Evolutionary conservation across 1,140 invertebrate genomes (phyloP), one percentile per base, ranked within the genome.

Genomic region (Ptiloglossa arizonensis): DNA sequence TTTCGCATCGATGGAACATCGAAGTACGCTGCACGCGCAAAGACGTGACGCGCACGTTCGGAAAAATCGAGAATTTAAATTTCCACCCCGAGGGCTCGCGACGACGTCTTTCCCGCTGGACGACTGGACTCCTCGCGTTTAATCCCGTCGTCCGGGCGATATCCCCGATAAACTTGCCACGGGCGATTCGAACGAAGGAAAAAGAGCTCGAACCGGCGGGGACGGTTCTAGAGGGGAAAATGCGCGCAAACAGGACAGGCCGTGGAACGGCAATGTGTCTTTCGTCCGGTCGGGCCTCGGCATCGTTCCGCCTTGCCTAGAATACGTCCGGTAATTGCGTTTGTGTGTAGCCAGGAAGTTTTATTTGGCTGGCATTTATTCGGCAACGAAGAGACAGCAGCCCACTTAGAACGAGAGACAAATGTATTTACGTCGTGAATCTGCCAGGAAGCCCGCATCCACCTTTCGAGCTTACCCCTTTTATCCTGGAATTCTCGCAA

Each of bases 341-440:
- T 88, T 87, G 87, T 87, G 87, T 88, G 87, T 88, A 87, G 85
- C 87, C 79, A 70, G 83, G 82, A 87, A 84, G 82, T 83, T 87
- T 86, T 87, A 88, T 88, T 88, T 81, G 85, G 79, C 81, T 86
- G 87, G 86, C 87, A 88, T 88, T 88, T 88, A 88, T 88, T 88
- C 87, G 85, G 86, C 78, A 84, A 81, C 84, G 85, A 87, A 87
- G 87, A 88, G 87, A 87, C 86, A 88, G 83, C 83, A 29, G 77
- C 78, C 86, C 86, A 88, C 87, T 88, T 88, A 88, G 85, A 56
- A 77, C 68, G 68, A 75, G 84, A 88, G 87, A 88, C 86, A 86
- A 86, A 88, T 88, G 86, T 87, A 88, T 85, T 86, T 87, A 85
- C 83, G 83, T 85, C 83, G 82, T 85, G 83, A 86, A 86, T 86